These are phyloP conservation scores for Phyllotis vaccarum DNA, from an alignment of 2,797 vertebrate species.

Conservation along the genomic window DNA sequence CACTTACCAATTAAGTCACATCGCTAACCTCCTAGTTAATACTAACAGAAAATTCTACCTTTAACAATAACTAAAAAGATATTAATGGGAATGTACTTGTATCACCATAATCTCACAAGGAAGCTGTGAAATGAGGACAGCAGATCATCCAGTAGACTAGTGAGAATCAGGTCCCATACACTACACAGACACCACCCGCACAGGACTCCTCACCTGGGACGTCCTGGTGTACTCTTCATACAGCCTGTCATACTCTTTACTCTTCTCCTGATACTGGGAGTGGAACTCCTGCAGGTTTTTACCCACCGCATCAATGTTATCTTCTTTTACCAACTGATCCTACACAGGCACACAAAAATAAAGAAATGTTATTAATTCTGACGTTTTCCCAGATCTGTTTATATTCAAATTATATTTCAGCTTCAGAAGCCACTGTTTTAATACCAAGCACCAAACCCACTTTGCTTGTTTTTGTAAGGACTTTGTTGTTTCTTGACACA, in stretches of 20 bases:
- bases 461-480: background rate
- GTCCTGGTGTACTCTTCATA: conserved; percentile 98
- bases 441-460: background rate
- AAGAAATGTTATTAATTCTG: conserved; percentile 58
- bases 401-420: conserved; percentile 64
- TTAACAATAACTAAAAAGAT: conserved; percentile 19
- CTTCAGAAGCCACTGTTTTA: conserved; percentile 57
- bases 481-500: background rate
- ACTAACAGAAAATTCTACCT: conserved; percentile 57
- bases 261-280: conserved; percentile 97
- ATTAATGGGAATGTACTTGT: conserved; percentile 9
- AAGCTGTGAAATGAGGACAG: conserved; percentile 31
- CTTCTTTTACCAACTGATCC: conserved; percentile 98
- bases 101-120: conserved; percentile 47
- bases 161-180: conserved; percentile 1
- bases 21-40: background rate
- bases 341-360: conserved; percentile 82
- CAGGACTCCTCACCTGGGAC: conserved; percentile 91
- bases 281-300: conserved; percentile 98
- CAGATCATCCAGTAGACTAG: background rate
- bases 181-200: background rate
- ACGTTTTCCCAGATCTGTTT: conserved; percentile 40
- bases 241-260: conserved; percentile 96
- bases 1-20: background rate
- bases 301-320: conserved; percentile 96